Conservation (phyloP, 2,888 invertebrate species). For the Callyntrura guangdongensis region DNA sequence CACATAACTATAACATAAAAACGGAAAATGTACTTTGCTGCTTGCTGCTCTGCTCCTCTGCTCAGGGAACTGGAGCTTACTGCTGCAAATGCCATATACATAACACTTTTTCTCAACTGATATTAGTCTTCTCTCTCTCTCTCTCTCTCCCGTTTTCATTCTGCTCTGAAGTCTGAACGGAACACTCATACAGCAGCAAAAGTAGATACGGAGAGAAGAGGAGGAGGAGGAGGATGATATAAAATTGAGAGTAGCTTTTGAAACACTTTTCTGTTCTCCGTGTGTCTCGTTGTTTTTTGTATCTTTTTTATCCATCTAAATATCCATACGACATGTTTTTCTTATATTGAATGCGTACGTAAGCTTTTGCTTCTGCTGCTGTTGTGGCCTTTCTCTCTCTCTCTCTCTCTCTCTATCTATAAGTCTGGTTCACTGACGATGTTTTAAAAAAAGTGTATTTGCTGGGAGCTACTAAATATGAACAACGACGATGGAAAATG, state of each 20-base stretch:
- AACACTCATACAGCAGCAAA: conserved; percentile 29
- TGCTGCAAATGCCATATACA: conserved; percentile 77
- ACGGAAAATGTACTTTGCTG: conserved; percentile 72
- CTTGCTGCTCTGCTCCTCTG: conserved; percentile 48
- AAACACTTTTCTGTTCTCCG: conserved; percentile 73
- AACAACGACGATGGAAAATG: conserved; percentile 58
- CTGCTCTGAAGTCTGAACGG: conserved; percentile 30
- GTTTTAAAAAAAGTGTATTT: conserved; percentile 50
- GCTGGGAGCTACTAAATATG: conserved; percentile 53
- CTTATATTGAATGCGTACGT: conserved; percentile 25
- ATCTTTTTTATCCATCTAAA: conserved; percentile 47
- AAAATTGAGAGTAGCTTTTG: conserved; percentile 79
- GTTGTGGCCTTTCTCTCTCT: conserved; percentile 7
- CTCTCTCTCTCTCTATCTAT: conserved; percentile 4
- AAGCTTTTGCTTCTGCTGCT: not conserved
- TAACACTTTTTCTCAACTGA: conserved; percentile 80
- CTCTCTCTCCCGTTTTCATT: conserved; percentile 55
- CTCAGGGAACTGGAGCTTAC: conserved; percentile 74
- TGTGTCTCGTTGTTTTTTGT: conserved; percentile 62
- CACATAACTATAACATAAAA: conserved; percentile 79
- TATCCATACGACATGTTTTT: conserved; percentile 46
- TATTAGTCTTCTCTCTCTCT: conserved; percentile 74
- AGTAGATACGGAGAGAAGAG: conserved; percentile 29
- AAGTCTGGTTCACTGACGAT: conserved; percentile 17
- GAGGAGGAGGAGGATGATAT: conserved; percentile 75